A percentile compares a stretch with the other conserved stretches of the same genome.
Conservation (phyloP, 1,140 invertebrate genomes). For the Apis mellifera region Amel_HAv3.1 CM009943.2:5201501-5202000, state of each 20-base stretch:
- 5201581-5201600: no score
- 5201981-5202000: conserved; percentile 25
- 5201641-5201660: no score
- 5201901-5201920: conserved; percentile 7
- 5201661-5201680: background rate
- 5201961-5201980: conserved; percentile 24
- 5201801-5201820: conserved; percentile 17
- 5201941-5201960: conserved; percentile 22
- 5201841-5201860: conserved; percentile 38
- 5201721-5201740: background rate
- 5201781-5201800: background rate
- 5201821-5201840: conserved; percentile 22
- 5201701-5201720: background rate
- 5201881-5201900: conserved; percentile 47
- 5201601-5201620: no score
- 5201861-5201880: conserved; percentile 38
- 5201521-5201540: no score
- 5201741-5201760: background rate
- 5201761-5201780: background rate
- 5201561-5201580: background rate
- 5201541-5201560: background rate
- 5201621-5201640: no score
- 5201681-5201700: background rate
- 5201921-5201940: conserved; percentile 35
- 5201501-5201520: no score